Base-by-base conservation (phyloP, 2,888 invertebrate species). In the Dastarcus helophoroides region DNA sequence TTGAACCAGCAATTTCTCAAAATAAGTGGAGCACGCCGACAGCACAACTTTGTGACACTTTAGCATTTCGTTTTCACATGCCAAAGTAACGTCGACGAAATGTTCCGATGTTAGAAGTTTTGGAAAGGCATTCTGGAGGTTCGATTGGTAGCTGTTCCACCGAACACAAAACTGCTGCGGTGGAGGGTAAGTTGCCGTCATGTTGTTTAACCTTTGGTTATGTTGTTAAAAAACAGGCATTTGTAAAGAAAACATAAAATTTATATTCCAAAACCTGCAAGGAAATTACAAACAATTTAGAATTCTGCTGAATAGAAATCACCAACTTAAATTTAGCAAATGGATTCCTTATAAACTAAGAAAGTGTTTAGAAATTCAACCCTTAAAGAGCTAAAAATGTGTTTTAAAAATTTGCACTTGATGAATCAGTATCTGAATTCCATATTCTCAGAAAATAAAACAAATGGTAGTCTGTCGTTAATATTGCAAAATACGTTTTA, bases 41-140 rank as follows among this genome's bases (percentile, higher is more conserved):
- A 88, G 59, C 15, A 88, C 84, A 39, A 88, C 71, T 50, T 86
- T 85, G 68, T 89, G 89, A 55, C 89, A 89, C 44, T 86, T 79
- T 42, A 84, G 65, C 58, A 84, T 83, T 19, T 80, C 74, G 1
- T 84, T 85, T 58, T 89, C 89, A 54, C 88, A 88, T 3, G 88
- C 86, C 29, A 89, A 60, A 0, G 89, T 89, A 27, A 88, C 88
- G 60, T 89, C 89, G 1, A 88, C 85, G 54, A 89, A 88, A 55
- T 80, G 77, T 54, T 83, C 81, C n/a, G 76, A 74, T 12, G 76
- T 73, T 5, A 83, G 67, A 9, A 83, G 65, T 7, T 78, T 77
- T 1, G 81, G 80, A 52, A 83, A 83, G 38, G 80, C 79, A 43
- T 75, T 75, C 49, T 76, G 81, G 62, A 84, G 69, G 54, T 83